Conservation (phyloP, 2,888 invertebrate genomes). For the Yponomeuta evonymella region DNA sequence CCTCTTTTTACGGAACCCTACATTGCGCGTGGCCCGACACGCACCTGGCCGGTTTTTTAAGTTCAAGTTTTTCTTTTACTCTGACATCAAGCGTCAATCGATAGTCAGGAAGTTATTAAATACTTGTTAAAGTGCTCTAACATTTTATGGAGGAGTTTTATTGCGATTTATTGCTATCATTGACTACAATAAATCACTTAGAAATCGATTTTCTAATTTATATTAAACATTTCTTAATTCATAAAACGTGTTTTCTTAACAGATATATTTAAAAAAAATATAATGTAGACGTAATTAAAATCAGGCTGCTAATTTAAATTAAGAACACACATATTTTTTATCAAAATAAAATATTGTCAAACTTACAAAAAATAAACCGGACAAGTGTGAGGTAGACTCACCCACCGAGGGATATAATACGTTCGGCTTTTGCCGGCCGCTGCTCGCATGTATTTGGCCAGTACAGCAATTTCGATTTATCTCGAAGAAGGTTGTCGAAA, state of each 20-base stretch:
- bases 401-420: no score
- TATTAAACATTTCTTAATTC: background rate
- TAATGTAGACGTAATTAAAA: background rate
- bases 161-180: background rate
- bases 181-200: background rate
- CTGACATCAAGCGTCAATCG: constrained; percentile 27
- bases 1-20: no score
- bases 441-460: no score
- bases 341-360: no score
- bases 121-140: constrained; percentile 27
- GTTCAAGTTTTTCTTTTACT: constrained; percentile 27
- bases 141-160: background rate
- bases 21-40: no score
- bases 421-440: no score
- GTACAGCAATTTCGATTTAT: no score
- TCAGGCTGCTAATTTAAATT: no score
- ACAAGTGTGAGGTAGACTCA: no score
- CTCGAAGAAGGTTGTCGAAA: no score
- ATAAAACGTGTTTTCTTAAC: background rate
- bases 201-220: constrained; percentile 2
- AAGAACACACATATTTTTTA: no score
- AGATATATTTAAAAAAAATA: background rate
- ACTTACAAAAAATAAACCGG: no score
- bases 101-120: constrained; percentile 41
- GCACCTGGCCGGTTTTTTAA: background rate